Conservation (phyloP, 1,140 invertebrate species). For the Trachelipus rathkii region DNA sequence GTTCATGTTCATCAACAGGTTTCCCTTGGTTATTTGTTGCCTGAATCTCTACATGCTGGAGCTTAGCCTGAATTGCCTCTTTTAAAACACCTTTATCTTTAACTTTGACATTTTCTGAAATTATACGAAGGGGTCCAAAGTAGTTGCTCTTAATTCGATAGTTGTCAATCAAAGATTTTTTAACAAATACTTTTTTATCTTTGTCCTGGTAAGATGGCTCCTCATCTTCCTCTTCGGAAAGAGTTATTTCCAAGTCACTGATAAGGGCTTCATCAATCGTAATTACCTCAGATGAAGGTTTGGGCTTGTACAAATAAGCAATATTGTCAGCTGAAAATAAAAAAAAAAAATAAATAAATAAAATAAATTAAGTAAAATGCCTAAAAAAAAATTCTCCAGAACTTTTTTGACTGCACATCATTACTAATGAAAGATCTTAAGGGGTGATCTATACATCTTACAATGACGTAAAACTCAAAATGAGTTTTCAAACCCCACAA, state of each 20-base stretch:
- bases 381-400: too few relatives aligned
- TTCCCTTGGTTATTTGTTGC: neutral
- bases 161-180: neutral
- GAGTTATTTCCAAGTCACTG: neutral
- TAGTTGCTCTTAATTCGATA: neutral
- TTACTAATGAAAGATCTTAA: too few relatives aligned
- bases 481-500: too few relatives aligned
- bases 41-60: neutral
- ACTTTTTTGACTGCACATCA: too few relatives aligned
- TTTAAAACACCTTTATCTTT: neutral
- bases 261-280: too few relatives aligned
- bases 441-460: too few relatives aligned
- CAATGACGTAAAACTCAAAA: too few relatives aligned
- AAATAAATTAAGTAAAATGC: too few relatives aligned
- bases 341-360: too few relatives aligned
- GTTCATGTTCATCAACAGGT: neutral
- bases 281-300: too few relatives aligned
- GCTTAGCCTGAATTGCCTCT: neutral
- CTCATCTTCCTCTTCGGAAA: neutral
- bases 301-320: too few relatives aligned
- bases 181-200: neutral
- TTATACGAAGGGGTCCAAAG: neutral
- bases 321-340: too few relatives aligned
- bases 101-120: neutral
- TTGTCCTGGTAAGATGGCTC: neutral